Base-by-base conservation (phyloP, 2,113 vertebrate genomes). In the Bujurquina vittata region DNA sequence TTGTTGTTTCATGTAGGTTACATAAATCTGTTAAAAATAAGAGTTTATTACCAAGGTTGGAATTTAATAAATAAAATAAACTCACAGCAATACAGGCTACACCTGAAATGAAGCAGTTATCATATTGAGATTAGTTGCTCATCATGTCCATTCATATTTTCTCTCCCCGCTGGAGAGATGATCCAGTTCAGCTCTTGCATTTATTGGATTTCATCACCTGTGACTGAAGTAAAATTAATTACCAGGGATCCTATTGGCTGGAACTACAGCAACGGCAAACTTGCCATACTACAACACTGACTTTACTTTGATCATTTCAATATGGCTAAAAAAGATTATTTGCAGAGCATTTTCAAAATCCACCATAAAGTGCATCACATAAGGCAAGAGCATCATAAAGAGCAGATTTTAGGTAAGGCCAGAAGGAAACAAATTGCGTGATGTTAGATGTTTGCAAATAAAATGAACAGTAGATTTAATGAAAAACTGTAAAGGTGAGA, bases 281-380 rank as follows among this genome's bases (percentile, higher is more conserved):
- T 26, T 52, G 67, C 3, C 67, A 54, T 6, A 72, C 18, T 54
- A 54, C 46, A 72, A 29, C 46, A 52, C 31, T 52, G 54, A 72
- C 46, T 72, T 72, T 72, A 54, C 67, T 72, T 72, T 72, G 67
- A 72, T 72, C 67, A 72, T 54, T 72, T 72, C 46, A 72, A 54
- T 54, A 54, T 33, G 10, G 5, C 43, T 29, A 69, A 69, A 69
- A 69, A 52, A 52, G 43, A 52, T 69, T 69, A 43, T 69, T 23
- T 31, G 65, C 65, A 31, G 43, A 52, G 43, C 23, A 69, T 69
- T 69, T 69, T 49, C 46, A 46, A 49, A 69, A 49, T 69, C 65
- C 9, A 69, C 63, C 29, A 11, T 15, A 46, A 67, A 29, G 22
- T 52, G 17, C 1, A 1, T 72, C 49, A 31, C 65, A 52, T 23